A percentile compares a stretch with the other conserved stretches of the same genome.
Conservation (phyloP, 2,797 vertebrate species). For the Onychomys leucogaster region DNA sequence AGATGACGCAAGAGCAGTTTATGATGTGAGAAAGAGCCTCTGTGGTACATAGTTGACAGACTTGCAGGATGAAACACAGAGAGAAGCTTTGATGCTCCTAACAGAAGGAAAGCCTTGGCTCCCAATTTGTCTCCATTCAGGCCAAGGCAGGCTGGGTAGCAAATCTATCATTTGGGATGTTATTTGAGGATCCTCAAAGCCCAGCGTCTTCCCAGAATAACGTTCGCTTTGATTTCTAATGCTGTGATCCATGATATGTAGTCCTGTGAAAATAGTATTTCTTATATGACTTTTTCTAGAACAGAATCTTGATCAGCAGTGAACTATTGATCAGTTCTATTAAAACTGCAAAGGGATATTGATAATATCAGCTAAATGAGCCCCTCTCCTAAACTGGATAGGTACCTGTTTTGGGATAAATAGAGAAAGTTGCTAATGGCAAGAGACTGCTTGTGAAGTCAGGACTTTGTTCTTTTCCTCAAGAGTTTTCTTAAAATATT, state of each 20-base stretch:
- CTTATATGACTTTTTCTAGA: conserved; percentile 11
- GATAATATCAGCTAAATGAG: conserved; percentile 33
- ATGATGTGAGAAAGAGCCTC: not conserved
- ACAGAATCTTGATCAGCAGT: not conserved
- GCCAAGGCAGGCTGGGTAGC: conserved; percentile 9
- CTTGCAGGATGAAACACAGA: not conserved
- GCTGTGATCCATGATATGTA: not conserved
- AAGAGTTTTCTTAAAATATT: not conserved
- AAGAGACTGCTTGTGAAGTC: not conserved
- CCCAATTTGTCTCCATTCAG: not conserved
- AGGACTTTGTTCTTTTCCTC: not conserved
- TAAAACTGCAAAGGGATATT: not conserved
- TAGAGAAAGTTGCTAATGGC: not conserved
- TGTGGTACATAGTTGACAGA: not conserved
- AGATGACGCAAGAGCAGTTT: not conserved
- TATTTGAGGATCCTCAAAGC: conserved; percentile 46
- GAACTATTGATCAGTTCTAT: not conserved
- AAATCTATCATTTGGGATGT: conserved; percentile 11
- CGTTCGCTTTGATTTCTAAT: conserved; percentile 61
- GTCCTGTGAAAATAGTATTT: conserved; percentile 44
- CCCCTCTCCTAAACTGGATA: not conserved
- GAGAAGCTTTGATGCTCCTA: conserved; percentile 29
- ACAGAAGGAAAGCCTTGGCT: not conserved
- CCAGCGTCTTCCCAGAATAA: not conserved
- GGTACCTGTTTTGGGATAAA: not conserved